Percentiles rank a stretch among this genome's conserved stretches.
Conservation (phyloP, 2,113 vertebrate genomes). For the Xerus inauris region DNA sequence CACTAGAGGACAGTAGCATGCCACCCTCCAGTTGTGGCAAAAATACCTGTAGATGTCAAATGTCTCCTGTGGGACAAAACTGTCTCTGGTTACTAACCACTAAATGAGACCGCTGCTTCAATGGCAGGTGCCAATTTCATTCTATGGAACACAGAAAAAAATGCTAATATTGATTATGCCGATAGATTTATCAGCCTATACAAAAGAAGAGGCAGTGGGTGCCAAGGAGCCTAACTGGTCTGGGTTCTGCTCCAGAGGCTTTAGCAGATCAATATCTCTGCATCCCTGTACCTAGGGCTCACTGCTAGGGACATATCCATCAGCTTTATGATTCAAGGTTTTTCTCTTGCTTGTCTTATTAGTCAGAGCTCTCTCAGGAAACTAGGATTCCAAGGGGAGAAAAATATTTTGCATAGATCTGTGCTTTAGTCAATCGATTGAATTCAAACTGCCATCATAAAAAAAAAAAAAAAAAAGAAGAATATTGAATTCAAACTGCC, state of each 20-base stretch:
- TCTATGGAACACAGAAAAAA: neutral
- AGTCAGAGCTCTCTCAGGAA: neutral
- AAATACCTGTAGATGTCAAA: neutral
- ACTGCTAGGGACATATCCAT: neutral
- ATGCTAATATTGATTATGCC: neutral
- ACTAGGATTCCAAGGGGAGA: neutral
- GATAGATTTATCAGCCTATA: neutral
- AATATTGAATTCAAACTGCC: neutral
- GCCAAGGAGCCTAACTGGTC: neutral
- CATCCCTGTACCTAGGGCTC: neutral
- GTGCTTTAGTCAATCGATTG: neutral
- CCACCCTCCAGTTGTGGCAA: neutral
- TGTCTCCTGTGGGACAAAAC: neutral
- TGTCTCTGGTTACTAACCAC: neutral
- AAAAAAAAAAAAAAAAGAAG: neutral
- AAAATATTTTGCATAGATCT: neutral
- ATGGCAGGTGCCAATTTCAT: neutral
- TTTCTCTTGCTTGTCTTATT: neutral
- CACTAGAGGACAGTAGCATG: slow-evolving; percentile 62
- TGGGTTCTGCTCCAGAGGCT: neutral
- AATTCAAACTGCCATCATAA: neutral
- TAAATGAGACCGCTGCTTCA: neutral
- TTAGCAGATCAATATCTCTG: neutral
- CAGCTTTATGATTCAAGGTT: neutral
- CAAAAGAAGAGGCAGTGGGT: neutral